These are phyloP conservation scores for Bubo bubo DNA, from an alignment of 2,113 vertebrate genomes.

Conservation along the genomic window DNA sequence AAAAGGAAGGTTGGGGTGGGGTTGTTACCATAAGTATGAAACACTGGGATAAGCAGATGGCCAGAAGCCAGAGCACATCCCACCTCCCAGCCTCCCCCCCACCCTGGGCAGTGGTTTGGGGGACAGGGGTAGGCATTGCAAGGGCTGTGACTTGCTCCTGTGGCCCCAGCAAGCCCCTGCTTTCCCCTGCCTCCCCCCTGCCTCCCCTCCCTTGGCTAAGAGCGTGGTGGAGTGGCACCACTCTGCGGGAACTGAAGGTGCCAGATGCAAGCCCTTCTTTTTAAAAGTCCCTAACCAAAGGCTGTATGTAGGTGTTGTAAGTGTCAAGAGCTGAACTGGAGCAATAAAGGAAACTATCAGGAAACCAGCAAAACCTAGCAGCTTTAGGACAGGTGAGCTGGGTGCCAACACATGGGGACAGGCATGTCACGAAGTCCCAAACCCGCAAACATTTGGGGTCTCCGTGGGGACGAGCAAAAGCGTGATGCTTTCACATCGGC, in stretches of 20 bases:
- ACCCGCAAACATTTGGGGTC: background rate
- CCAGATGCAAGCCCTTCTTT: background rate
- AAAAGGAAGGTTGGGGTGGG: background rate
- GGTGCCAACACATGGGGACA: accelerated
- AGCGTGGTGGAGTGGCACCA: accelerated
- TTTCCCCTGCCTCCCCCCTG: too few relatives aligned
- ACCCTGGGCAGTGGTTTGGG: accelerated
- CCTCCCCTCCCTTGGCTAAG: background rate
- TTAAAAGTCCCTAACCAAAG: accelerated
- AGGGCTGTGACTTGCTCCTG: background rate
- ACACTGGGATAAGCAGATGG: background rate
- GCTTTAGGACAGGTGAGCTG: background rate
- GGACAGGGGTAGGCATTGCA: background rate
- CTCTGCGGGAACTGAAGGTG: background rate
- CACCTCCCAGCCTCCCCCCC: background rate
- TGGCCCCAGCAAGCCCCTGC: background rate
- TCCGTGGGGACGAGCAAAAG: accelerated
- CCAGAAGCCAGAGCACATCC: background rate
- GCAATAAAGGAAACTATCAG: too few relatives aligned
- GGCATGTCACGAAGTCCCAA: accelerated
- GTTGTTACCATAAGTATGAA: background rate
- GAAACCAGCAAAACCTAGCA: background rate
- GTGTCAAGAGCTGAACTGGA: background rate
- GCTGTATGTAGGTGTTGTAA: accelerated
- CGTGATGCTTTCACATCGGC: accelerated